Conservation (phyloP, 2,888 invertebrate species). For the Parapristionchus giblindavisi region DNA sequence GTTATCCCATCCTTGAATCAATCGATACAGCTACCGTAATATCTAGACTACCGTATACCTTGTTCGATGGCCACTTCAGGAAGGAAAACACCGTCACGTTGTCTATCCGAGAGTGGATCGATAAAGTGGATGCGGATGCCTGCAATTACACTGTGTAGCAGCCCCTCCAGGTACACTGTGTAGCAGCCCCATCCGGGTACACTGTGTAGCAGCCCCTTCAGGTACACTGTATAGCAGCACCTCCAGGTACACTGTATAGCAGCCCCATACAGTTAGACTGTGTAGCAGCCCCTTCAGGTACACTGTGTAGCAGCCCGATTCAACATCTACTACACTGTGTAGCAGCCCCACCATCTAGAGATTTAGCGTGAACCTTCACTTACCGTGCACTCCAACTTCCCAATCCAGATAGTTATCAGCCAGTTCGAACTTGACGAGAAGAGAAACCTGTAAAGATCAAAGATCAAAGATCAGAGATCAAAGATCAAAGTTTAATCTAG, state of each 20-base stretch:
- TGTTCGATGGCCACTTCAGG: conserved; percentile 98
- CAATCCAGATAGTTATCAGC: conserved; percentile 94
- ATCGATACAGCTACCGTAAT: background rate
- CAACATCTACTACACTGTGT: no score
- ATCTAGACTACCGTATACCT: conserved; percentile 76
- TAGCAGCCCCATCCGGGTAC: no score
- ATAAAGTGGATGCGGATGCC: conserved; percentile 99
- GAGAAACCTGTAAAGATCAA: conserved; percentile 80
- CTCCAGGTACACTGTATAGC: no score
- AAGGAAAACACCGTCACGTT: conserved; percentile 93
- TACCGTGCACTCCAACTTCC: conserved; percentile 77
- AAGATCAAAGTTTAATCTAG: background rate
- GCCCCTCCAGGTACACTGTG: no score
- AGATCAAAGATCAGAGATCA: conserved; percentile 73
- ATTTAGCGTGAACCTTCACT: no score
- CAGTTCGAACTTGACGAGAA: conserved; percentile 94
- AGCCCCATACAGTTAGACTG: no score
- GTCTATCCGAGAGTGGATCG: conserved; percentile 79
- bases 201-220: no score
- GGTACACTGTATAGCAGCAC: no score
- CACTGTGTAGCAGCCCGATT: no score
- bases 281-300: no score
- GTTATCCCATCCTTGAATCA: conserved; percentile 89
- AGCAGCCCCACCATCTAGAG: no score
- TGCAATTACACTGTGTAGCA: conserved; percentile 71